phyloP scores from a whole-genome alignment of 2,113 vertebrate genomes.

The Nothoprocta pentlandii region DNA sequence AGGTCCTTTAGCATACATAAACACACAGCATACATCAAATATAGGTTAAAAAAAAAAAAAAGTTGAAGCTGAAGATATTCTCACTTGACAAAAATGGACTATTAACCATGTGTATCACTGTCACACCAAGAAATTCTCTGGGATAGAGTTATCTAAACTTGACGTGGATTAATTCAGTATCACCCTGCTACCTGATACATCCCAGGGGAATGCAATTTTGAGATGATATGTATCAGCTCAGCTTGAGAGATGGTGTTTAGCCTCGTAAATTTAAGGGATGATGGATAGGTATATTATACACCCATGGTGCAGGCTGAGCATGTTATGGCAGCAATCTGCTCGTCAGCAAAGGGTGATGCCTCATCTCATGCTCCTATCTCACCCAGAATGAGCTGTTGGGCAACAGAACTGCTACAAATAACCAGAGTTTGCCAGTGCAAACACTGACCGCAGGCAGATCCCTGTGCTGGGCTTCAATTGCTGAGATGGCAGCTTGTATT shows the following conservation, averaged over 20 bases:
- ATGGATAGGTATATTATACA: neutral
- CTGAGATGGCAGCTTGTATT: neutral
- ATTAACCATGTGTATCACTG: neutral
- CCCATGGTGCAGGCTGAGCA: neutral
- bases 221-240: neutral
- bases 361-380: neutral
- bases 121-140: neutral
- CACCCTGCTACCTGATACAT: neutral
- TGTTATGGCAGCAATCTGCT: neutral
- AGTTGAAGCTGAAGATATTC: neutral
- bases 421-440: neutral
- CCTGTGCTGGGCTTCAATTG: neutral
- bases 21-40: neutral
- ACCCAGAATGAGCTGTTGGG: neutral
- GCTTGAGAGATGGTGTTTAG: neutral
- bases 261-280: conserved; percentile 15
- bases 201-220: conserved; percentile 1
- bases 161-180: conserved; percentile 20
- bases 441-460: neutral
- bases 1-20: neutral
- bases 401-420: neutral
- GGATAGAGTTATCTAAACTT: conserved; percentile 6
- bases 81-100: neutral
- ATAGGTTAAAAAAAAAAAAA: neutral
- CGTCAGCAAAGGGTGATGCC: neutral